phyloP scores from a whole-genome alignment of 1,140 invertebrate genomes.

The Caerostris darwini region DNA sequence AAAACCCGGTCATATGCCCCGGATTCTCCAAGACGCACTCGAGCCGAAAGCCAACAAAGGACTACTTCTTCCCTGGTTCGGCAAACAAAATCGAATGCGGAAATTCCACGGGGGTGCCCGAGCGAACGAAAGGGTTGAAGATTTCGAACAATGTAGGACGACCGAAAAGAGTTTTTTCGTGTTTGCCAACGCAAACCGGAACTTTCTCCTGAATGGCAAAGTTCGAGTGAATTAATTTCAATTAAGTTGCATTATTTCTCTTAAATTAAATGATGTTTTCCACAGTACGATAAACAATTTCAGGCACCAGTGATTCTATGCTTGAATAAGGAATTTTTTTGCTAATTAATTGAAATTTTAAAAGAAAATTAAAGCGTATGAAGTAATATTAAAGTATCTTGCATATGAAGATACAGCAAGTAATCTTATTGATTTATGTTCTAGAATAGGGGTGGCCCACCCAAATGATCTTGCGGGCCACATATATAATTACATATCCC shows the following conservation, averaged over 20 bases:
- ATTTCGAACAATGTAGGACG: neutral
- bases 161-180: neutral
- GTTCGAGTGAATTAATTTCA: neutral
- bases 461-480: too few species aligned
- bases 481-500: too few species aligned
- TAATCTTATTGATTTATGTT: too few species aligned
- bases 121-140: neutral
- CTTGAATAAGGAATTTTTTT: too few species aligned
- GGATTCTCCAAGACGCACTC: neutral
- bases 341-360: too few species aligned
- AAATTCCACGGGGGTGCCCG: neutral
- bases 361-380: too few species aligned
- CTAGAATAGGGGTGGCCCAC: too few species aligned
- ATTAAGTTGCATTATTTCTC: neutral
- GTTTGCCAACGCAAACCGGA: conserved; percentile 11
- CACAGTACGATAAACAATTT: neutral
- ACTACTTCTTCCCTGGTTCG: neutral
- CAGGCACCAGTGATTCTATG: neutral
- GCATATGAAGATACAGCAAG: too few species aligned
- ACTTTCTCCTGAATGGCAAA: neutral
- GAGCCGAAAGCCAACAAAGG: neutral
- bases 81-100: conserved; percentile 25
- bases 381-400: too few species aligned
- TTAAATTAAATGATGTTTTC: neutral
- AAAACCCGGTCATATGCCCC: neutral